These are phyloP conservation scores for Lagopus muta DNA, from an alignment of 2,113 vertebrate species.

Conservation along the genomic window DNA sequence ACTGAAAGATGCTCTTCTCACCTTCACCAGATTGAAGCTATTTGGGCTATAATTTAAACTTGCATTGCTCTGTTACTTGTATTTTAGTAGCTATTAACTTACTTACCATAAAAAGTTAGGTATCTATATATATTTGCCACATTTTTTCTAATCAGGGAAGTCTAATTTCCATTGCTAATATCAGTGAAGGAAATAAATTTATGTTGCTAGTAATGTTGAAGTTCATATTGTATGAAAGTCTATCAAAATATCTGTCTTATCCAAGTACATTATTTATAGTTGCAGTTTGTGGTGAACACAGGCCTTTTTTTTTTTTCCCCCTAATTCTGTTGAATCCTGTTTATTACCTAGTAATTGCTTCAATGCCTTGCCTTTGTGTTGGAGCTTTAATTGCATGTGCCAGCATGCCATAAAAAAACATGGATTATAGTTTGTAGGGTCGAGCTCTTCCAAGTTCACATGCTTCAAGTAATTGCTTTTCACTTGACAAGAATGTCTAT, in stretches of 20 bases:
- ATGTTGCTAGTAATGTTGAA: not conserved
- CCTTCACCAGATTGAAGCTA: not conserved
- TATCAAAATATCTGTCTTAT: not conserved
- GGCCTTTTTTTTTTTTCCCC: not conserved
- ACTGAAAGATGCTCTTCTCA: not conserved
- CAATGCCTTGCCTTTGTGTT: not conserved
- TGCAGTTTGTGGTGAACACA: not conserved
- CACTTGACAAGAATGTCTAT: not conserved
- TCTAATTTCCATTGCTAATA: not conserved
- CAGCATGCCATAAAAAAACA: not conserved
- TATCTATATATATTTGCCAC: not conserved
- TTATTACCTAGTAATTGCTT: not conserved
- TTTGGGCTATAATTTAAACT: not conserved
- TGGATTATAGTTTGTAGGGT: accelerated
- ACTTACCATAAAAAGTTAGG: not conserved
- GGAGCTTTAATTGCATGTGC: accelerated
- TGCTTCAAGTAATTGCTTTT: not conserved
- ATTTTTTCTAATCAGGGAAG: accelerated
- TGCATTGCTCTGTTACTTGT: not conserved
- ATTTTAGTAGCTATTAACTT: not conserved
- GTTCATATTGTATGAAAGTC: not conserved
- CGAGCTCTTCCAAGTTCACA: not conserved
- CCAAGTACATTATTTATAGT: not conserved
- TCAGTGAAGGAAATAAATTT: not conserved
- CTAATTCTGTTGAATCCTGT: not conserved